These are phyloP conservation scores for Pelobates fuscus DNA, from an alignment of 2,113 vertebrate genomes.

Conservation along the genomic window DNA sequence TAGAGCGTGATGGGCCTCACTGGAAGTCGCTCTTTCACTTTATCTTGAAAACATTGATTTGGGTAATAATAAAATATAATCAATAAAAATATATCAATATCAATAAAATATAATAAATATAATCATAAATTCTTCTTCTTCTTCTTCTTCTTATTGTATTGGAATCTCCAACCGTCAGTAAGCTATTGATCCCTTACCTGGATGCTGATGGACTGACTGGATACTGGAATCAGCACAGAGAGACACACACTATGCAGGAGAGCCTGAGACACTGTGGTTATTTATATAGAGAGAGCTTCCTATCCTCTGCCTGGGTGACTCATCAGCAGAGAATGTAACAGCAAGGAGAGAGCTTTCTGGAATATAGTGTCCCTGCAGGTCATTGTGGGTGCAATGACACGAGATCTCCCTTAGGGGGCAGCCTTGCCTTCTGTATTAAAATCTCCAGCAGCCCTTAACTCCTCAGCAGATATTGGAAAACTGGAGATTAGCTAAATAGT, in stretches of 20 bases:
- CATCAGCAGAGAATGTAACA: conserved; percentile 33
- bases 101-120: too few species aligned
- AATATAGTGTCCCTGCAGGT: background rate
- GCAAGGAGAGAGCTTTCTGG: conserved; percentile 18
- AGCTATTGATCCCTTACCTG: conserved; percentile 4
- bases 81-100: too few species aligned
- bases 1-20: too few species aligned
- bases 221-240: background rate
- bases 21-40: too few species aligned
- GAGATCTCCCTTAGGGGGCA: background rate
- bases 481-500: too few species aligned
- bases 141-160: too few species aligned
- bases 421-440: background rate
- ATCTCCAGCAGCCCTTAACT: too few species aligned
- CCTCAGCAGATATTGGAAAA: too few species aligned
- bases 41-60: too few species aligned
- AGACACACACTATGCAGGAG: background rate
- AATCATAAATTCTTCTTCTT: too few species aligned
- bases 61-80: too few species aligned
- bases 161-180: too few species aligned
- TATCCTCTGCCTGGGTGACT: conserved; percentile 8
- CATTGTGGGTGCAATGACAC: background rate
- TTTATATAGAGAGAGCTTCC: conserved; percentile 7
- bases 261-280: background rate
- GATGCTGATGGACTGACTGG: background rate